These are phyloP conservation scores for Mustela erminea DNA, from an alignment of 2,797 vertebrate species.

Conservation along the genomic window DNA sequence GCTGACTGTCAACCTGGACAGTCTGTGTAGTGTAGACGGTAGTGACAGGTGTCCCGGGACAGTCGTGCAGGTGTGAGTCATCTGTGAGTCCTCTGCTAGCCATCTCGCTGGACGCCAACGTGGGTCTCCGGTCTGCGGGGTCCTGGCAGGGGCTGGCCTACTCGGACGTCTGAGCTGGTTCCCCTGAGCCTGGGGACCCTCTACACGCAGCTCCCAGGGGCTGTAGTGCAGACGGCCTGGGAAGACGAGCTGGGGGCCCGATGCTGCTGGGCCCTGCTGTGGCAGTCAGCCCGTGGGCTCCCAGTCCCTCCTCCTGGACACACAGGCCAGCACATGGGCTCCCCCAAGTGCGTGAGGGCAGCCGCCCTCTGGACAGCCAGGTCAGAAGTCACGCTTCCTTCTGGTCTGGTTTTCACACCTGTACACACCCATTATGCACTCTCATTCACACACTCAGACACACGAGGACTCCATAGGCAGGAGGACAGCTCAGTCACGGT, in stretches of 20 bases:
- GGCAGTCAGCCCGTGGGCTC: neutral
- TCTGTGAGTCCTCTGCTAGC: neutral
- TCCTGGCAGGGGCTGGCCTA: neutral
- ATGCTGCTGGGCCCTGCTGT: no score
- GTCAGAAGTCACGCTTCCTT: neutral
- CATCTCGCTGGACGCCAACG: neutral
- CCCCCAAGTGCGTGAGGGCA: neutral
- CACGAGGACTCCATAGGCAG: neutral
- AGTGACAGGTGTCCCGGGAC: no score
- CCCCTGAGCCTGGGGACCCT: neutral
- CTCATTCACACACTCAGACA: neutral
- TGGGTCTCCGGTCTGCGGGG: neutral
- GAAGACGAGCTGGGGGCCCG: neutral
- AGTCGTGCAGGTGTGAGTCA: neutral
- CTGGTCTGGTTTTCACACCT: neutral
- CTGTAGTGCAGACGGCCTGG: fast-evolving
- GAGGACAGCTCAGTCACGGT: neutral
- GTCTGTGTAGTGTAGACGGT: no score
- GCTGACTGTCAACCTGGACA: no score
- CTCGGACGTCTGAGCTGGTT: neutral
- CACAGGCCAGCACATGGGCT: neutral
- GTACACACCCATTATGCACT: neutral
- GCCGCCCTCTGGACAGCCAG: neutral
- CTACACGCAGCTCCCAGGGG: neutral
- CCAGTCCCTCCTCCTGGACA: neutral